A percentile compares a stretch with the other conserved stretches of the same genome.
phyloP scores from a whole-genome alignment of 2,113 vertebrate genomes.

The Phalacrocorax pelagicus region DNA sequence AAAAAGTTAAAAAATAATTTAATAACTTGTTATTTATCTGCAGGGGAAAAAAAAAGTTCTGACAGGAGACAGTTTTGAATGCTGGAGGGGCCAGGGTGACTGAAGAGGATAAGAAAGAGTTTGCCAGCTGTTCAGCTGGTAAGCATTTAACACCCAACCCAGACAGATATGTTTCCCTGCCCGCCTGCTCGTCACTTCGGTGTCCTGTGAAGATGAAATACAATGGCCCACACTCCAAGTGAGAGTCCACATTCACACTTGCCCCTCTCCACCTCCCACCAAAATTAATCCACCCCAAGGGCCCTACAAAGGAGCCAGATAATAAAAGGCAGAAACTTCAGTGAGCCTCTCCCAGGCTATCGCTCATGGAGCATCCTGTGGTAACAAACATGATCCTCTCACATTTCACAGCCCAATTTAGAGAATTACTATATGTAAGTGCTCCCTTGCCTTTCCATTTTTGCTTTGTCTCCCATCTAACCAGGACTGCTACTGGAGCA shows the following conservation, averaged over 20 bases:
- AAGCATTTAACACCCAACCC: not conserved
- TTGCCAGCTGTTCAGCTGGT: not conserved
- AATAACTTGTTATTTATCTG: not conserved
- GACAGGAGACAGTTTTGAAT: not conserved
- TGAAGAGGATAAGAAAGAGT: not conserved
- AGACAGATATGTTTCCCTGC: not conserved
- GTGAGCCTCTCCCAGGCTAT: not conserved
- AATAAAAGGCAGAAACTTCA: not conserved
- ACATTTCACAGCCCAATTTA: not conserved
- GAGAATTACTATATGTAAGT: not conserved
- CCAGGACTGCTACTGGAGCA: not conserved
- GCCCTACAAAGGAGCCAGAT: not conserved
- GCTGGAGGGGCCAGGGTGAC: not conserved
- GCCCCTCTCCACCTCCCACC: not conserved
- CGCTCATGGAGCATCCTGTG: rapidly evolving
- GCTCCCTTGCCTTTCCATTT: not conserved
- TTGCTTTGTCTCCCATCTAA: not conserved
- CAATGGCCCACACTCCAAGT: not conserved
- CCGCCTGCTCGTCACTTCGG: not conserved
- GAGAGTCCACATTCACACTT: not conserved
- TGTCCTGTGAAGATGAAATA: not conserved
- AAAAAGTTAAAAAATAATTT: not conserved
- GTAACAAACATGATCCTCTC: rapidly evolving
- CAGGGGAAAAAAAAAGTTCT: not conserved
- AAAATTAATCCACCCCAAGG: not conserved